phyloP scores from a whole-genome alignment of 1,140 invertebrate species.

The Ceratosolen fusciceps region DNA sequence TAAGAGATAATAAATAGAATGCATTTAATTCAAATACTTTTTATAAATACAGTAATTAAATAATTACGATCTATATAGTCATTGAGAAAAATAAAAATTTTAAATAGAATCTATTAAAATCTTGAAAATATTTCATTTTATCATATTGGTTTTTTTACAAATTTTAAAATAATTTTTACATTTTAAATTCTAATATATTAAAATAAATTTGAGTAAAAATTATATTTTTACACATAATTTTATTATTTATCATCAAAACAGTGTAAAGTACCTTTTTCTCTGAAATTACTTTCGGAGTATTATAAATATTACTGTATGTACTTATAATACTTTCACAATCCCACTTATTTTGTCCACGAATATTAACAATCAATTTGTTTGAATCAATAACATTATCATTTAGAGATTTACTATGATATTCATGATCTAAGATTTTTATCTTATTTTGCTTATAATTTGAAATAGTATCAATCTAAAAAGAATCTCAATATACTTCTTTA shows the following conservation, averaged over 20 bases:
- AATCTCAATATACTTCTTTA: background rate
- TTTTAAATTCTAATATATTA: too few relatives aligned
- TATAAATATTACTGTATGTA: slow-evolving; percentile 91
- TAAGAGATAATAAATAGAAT: too few relatives aligned
- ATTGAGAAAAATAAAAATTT: too few relatives aligned
- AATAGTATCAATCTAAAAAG: slow-evolving; percentile 58
- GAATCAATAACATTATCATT: slow-evolving; percentile 72
- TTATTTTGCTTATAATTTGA: slow-evolving; percentile 60
- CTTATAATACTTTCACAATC: slow-evolving; percentile 94
- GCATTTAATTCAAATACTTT: too few relatives aligned
- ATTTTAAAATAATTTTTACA: too few relatives aligned
- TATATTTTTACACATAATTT: too few relatives aligned
- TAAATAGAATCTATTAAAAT: too few relatives aligned
- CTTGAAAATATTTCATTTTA: too few relatives aligned
- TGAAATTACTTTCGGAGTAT: slow-evolving; percentile 88
- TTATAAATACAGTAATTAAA: too few relatives aligned
- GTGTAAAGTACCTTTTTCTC: slow-evolving; percentile 35
- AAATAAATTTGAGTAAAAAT: too few relatives aligned
- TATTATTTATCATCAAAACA: slow-evolving; percentile 8
- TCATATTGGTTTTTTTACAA: too few relatives aligned
- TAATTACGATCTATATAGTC: too few relatives aligned
- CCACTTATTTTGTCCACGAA: slow-evolving; percentile 80
- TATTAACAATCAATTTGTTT: slow-evolving; percentile 74
- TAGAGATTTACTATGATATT: slow-evolving; percentile 68
- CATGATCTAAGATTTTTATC: slow-evolving; percentile 56